These are phyloP conservation scores for Gymnobelideus leadbeateri DNA, from an alignment of 2,113 vertebrate genomes.

Conservation along the genomic window DNA sequence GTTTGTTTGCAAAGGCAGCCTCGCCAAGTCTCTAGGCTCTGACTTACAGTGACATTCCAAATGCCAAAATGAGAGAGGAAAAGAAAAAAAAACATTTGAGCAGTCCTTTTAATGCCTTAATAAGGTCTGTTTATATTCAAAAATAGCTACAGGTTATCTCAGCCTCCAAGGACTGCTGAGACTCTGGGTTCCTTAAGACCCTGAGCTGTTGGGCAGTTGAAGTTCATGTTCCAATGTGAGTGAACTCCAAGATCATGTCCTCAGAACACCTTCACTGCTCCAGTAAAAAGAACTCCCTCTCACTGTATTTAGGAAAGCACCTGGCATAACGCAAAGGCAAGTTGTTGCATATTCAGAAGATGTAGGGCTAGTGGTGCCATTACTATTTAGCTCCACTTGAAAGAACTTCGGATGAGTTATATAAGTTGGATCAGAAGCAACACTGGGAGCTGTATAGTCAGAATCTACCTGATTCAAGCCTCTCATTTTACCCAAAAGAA, in stretches of 20 bases:
- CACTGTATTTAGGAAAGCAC: constrained; percentile 32
- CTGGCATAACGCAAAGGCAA: background rate
- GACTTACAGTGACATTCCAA: constrained; percentile 79
- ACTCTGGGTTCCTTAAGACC: constrained; percentile 60
- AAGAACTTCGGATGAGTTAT: background rate
- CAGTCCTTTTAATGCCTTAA: constrained; percentile 81
- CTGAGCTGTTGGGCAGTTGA: constrained; percentile 43
- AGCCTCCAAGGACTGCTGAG: constrained; percentile 72
- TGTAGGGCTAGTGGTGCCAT: background rate
- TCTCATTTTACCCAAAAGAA: background rate
- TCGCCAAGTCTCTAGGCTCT: constrained; percentile 82
- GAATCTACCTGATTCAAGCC: background rate
- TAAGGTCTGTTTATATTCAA: constrained; percentile 77
- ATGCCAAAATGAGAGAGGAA: constrained; percentile 68
- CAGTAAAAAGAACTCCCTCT: constrained; percentile 50
- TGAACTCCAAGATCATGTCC: constrained; percentile 50
- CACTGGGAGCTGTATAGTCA: background rate
- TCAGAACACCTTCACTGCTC: constrained; percentile 55
- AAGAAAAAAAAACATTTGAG: constrained; percentile 74
- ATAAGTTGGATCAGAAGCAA: background rate
- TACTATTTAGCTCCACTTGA: constrained; percentile 20
- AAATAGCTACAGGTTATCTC: constrained; percentile 81
- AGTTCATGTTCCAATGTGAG: constrained; percentile 51
- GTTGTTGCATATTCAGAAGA: background rate
- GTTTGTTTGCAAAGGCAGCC: constrained; percentile 83